A percentile compares a stretch with the other conserved stretches of the same genome.
These are phyloP conservation scores for Eilema griseolum DNA, from an alignment of 2,888 invertebrate genomes.

Conservation along the genomic window DNA sequence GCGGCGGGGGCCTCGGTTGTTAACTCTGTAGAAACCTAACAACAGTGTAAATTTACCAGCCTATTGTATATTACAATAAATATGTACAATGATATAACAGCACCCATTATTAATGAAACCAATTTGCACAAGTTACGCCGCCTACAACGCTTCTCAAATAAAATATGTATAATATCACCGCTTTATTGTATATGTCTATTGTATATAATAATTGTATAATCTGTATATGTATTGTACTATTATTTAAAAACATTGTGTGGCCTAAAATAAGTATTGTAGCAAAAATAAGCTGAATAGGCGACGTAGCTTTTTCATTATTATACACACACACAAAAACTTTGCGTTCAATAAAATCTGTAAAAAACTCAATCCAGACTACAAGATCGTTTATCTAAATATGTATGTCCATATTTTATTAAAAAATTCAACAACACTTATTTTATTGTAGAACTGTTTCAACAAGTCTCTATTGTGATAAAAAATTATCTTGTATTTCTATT, in stretches of 20 bases:
- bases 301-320: constrained; percentile 58
- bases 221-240: constrained; percentile 78
- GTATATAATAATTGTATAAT: constrained; percentile 73
- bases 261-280: constrained; percentile 81
- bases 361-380: constrained; percentile 87
- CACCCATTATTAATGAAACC: constrained; percentile 82
- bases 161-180: constrained; percentile 78
- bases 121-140: constrained; percentile 70
- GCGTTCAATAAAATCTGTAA: constrained; percentile 83
- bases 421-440: constrained; percentile 86
- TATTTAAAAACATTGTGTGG: constrained; percentile 67
- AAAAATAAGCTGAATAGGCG: constrained; percentile 81
- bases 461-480: constrained; percentile 84
- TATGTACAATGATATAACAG: constrained; percentile 86
- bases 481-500: constrained; percentile 58
- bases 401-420: constrained; percentile 84
- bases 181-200: constrained; percentile 73
- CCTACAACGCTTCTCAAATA: constrained; percentile 72
- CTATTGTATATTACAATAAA: constrained; percentile 86
- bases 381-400: constrained; percentile 85
- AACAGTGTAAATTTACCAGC: constrained; percentile 85
- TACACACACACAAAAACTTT: constrained; percentile 64
- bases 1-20: constrained; percentile 65
- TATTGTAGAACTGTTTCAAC: constrained; percentile 84
- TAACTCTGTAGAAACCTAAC: constrained; percentile 86